These are phyloP conservation scores for Rhincodon typus DNA, from an alignment of 2,797 vertebrate species.

Conservation along the genomic window DNA sequence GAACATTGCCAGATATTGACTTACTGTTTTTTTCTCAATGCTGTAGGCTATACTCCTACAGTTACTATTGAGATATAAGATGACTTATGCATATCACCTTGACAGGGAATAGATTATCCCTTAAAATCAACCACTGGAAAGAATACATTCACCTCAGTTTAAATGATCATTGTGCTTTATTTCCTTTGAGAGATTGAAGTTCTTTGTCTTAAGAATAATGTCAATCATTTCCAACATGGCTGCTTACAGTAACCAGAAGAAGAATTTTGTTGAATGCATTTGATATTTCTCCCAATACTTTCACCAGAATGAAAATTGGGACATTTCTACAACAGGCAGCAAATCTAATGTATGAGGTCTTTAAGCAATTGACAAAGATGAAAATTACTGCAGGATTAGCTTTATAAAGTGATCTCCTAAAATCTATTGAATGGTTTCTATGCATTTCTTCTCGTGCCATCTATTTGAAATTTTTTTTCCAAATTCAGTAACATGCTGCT, in stretches of 20 bases:
- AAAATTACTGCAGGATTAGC: neutral
- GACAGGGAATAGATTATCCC: neutral
- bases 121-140: neutral
- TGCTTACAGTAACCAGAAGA: neutral
- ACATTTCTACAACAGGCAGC: too few species aligned
- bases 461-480: neutral
- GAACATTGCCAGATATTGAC: neutral
- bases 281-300: neutral
- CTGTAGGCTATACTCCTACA: neutral
- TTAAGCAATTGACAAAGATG: neutral
- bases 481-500: neutral
- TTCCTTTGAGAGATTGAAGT: neutral
- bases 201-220: neutral
- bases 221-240: neutral
- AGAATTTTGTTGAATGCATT: neutral
- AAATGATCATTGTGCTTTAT: neutral
- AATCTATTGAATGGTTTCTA: neutral
- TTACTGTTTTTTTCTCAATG: neutral
- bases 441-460: neutral
- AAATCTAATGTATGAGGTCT: neutral
- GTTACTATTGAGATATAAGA: neutral
- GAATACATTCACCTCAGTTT: neutral
- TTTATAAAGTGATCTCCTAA: neutral
- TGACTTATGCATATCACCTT: neutral
- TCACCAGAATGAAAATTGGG: neutral